Conservation (phyloP, 2,888 invertebrate genomes). For the Drosophila emarginata region DNA sequence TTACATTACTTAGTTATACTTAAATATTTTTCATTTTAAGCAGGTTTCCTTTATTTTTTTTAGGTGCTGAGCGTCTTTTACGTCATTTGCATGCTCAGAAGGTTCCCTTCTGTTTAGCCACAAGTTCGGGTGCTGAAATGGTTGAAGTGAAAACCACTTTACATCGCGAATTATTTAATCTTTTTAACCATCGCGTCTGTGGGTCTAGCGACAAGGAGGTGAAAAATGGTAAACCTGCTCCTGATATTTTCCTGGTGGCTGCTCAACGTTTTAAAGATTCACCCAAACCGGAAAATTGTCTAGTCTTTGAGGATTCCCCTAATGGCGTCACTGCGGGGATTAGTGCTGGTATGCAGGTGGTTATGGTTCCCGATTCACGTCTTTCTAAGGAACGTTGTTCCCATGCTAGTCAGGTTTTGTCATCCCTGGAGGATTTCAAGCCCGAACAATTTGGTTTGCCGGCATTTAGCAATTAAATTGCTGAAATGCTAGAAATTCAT, state of each 20-base stretch:
- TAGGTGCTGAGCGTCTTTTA: conserved; percentile 91
- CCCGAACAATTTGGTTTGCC: conserved; percentile 95
- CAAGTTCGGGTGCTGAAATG: conserved; percentile 90
- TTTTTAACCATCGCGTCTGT: conserved; percentile 90
- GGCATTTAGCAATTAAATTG: conserved; percentile 82
- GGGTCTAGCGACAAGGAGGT: conserved; percentile 93
- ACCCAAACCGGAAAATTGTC: conserved; percentile 85
- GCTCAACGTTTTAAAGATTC: conserved; percentile 88
- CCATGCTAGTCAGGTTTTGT: conserved; percentile 88
- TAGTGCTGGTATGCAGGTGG: conserved; percentile 92
- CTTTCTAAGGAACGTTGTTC: conserved; percentile 83
- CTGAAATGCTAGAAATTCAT: neutral
- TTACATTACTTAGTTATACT: neutral
- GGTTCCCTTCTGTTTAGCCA: conserved; percentile 93
- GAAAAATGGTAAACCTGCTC: conserved; percentile 92
- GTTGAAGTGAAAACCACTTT: conserved; percentile 87
- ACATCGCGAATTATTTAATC: conserved; percentile 86
- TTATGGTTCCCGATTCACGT: conserved; percentile 90
- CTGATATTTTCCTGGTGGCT: conserved; percentile 92
- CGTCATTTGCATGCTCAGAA: conserved; percentile 88
- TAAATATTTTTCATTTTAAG: neutral
- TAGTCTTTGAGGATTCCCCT: conserved; percentile 96
- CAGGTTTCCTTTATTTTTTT: conserved; percentile 59
- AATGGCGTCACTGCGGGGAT: conserved; percentile 92
- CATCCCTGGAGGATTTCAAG: conserved; percentile 89